These are phyloP conservation scores for Meteorus colon DNA, from an alignment of 2,888 invertebrate species.

Conservation along the genomic window DNA sequence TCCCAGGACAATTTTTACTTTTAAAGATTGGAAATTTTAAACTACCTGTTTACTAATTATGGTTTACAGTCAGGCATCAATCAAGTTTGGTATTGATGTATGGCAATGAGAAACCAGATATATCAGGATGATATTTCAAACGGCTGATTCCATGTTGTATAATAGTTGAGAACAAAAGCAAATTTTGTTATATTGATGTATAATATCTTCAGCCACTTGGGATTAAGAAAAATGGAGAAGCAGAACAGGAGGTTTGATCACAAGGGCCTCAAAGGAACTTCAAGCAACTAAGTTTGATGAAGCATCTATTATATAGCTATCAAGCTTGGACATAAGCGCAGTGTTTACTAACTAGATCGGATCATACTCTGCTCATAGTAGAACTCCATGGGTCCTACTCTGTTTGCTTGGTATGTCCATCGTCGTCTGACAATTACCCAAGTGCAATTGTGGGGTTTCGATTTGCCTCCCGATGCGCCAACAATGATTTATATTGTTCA, in stretches of 20 bases:
- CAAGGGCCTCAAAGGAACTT: slow-evolving; percentile 13
- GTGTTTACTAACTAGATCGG: slow-evolving; percentile 43
- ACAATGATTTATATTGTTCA: slow-evolving; percentile 34
- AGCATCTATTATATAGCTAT: slow-evolving; percentile 5
- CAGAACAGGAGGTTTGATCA: neutral
- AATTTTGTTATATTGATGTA: neutral
- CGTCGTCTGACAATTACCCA: slow-evolving; percentile 19
- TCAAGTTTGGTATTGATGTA: no score
- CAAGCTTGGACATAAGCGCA: slow-evolving; percentile 33
- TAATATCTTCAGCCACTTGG: neutral
- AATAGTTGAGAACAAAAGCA: neutral
- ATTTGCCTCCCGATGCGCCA: slow-evolving; percentile 1
- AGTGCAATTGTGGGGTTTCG: slow-evolving; percentile 39
- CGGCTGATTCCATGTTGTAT: no score
- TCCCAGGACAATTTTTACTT: no score
- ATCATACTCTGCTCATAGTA: slow-evolving; percentile 26
- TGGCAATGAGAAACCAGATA: no score
- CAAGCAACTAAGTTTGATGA: slow-evolving; percentile 10
- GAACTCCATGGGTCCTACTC: slow-evolving; percentile 9
- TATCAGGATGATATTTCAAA: no score
- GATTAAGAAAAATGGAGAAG: neutral
- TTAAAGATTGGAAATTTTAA: no score
- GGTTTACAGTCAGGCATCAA: no score
- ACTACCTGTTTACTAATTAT: no score
- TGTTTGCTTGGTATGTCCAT: slow-evolving; percentile 36